phyloP scores from a whole-genome alignment of 2,113 vertebrate species.

The Erpornis zantholeuca region DNA sequence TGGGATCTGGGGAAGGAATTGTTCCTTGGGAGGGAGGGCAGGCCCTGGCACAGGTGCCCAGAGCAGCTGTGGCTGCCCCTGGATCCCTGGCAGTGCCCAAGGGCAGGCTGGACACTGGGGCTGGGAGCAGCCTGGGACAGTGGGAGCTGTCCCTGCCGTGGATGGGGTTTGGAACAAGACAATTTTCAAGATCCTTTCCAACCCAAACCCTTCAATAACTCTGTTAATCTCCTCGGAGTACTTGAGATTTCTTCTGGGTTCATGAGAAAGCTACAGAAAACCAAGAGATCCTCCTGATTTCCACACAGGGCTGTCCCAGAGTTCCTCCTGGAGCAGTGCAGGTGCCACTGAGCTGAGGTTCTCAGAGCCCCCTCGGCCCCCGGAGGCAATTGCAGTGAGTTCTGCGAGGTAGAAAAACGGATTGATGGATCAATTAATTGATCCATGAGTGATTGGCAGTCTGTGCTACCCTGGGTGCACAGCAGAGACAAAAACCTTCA shows the following conservation, averaged over 20 bases:
- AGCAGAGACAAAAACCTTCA: neutral
- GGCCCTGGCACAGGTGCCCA: neutral
- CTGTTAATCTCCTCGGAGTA: neutral
- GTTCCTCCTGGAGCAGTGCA: neutral
- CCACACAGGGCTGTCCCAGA: neutral
- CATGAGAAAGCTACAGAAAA: neutral
- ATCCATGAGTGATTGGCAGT: neutral
- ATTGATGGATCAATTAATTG: neutral
- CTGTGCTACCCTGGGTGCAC: neutral
- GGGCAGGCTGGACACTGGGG: neutral
- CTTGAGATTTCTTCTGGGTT: neutral
- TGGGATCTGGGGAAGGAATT: neutral
- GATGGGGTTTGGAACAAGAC: too few relatives aligned
- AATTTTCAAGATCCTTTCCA: neutral
- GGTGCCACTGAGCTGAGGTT: neutral
- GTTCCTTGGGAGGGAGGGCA: rapidly evolving
- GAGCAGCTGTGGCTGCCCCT: neutral
- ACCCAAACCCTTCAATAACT: neutral
- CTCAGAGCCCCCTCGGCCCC: rapidly evolving
- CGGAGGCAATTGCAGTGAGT: neutral
- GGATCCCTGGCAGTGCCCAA: neutral
- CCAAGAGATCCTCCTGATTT: rapidly evolving
- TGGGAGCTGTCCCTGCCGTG: neutral
- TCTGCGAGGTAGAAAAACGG: neutral
- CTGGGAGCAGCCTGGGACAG: neutral